Evolutionary conservation across 2,113 vertebrate genomes (phyloP).

Genomic region (Nettapus auritus): DNA sequence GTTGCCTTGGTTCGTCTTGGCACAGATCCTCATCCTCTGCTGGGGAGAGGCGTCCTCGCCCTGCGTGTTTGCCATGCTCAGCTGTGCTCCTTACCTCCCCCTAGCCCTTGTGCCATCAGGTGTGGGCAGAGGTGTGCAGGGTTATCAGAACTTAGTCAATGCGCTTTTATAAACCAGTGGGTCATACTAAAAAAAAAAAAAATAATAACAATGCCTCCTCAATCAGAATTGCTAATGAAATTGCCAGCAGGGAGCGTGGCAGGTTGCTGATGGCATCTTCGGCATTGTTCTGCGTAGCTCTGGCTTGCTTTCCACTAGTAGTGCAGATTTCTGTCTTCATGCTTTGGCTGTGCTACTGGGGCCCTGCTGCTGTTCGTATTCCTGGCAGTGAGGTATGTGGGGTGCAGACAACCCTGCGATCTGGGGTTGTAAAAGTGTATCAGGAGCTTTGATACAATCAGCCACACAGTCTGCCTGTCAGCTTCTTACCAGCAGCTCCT

Average conservation of each 20-base stretch:
- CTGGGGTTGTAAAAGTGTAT: not conserved
- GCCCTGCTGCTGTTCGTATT: not conserved
- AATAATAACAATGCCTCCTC: not conserved
- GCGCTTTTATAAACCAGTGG: fast-evolving
- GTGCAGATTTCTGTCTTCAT: not conserved
- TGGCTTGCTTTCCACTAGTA: not conserved
- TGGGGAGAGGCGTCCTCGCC: not conserved
- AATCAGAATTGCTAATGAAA: not conserved
- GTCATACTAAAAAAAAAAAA: not conserved
- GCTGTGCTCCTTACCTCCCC: not conserved
- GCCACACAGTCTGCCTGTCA: not conserved
- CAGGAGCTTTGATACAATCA: not conserved
- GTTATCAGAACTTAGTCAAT: not conserved
- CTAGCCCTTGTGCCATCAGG: not conserved
- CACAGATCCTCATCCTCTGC: not conserved
- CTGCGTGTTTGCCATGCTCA: too few species aligned
- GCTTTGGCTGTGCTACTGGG: not conserved
- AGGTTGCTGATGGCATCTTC: not conserved
- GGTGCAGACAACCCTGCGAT: fast-evolving
- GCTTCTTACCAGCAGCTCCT: not conserved
- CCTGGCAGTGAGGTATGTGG: not conserved
- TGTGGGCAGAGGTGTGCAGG: not conserved
- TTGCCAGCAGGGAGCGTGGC: fast-evolving
- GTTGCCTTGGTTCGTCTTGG: not conserved
- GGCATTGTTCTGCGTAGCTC: fast-evolving